Percentiles rank a stretch among this genome's conserved stretches.
Conservation (phyloP, 2,797 vertebrate genomes). For the Periophthalmus magnuspinnatus region DNA sequence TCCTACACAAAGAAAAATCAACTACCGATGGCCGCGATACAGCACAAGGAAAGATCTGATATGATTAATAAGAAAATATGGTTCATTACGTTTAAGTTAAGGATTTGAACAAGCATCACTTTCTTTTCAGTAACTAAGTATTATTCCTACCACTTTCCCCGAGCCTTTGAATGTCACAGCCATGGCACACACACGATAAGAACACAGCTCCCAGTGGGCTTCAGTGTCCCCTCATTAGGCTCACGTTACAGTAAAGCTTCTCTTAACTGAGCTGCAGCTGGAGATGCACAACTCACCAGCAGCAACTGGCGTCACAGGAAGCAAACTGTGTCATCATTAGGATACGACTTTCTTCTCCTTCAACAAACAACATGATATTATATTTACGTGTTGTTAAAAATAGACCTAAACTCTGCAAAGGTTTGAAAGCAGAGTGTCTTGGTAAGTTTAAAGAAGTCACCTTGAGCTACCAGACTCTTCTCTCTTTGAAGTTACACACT, state of each 20-base stretch:
- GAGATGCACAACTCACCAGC: background rate
- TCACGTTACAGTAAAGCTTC: background rate
- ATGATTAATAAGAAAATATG: background rate
- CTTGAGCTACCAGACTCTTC: background rate
- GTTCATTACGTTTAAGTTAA: background rate
- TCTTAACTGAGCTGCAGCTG: background rate
- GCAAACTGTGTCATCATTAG: background rate
- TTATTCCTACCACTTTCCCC: background rate
- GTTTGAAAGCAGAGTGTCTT: background rate
- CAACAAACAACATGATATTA: background rate
- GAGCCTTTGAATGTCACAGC: conserved; percentile 4
- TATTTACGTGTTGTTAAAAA: background rate
- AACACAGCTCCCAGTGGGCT: background rate
- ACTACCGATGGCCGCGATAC: no score
- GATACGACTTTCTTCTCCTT: background rate
- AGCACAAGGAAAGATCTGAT: background rate
- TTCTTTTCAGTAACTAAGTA: background rate
- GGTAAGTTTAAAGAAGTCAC: background rate
- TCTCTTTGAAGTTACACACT: background rate
- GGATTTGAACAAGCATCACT: no score
- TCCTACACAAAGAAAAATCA: no score
- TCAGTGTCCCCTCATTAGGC: conserved; percentile 17
- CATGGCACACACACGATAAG: conserved; percentile 10
- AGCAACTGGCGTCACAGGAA: background rate
- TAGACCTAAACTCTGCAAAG: background rate